Base-by-base conservation (phyloP, 2,888 invertebrate genomes). In the Caenorhabditis panamensis region DNA sequence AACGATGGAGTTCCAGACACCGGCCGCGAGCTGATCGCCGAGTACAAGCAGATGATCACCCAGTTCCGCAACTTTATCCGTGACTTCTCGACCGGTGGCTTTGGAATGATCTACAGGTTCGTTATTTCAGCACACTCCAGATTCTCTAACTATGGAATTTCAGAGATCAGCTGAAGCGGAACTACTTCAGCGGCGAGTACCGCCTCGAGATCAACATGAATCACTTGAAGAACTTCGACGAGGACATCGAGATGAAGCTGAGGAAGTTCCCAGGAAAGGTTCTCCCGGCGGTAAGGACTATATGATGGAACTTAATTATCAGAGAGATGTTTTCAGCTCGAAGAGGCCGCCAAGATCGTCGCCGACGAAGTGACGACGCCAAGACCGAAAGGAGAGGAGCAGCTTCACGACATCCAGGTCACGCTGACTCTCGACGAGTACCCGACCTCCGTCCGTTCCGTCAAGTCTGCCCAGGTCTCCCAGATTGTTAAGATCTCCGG, bases 281-380 rank as follows among this genome's bases (percentile, higher is more conserved):
- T 92, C 92, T 99, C 72, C 95, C 96, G 16, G 94, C 98, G 86
- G 93, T 93, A 91, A 90, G 91, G 88, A 62, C 26, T 9, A 44
- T 58, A 31, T 20, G 26, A 28, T 6, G 51, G 26, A 26, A 6
- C 24, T 72, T 49, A 31, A 13, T 20, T n/a, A n/a, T 6, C 31
- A 6, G 31, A 31, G 4, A 6, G 31, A 31, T 31, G 9, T 31
- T 31, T 28, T 24, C 22, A 93, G 93, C 95, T 99, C 91, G 99
- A 99, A 92, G 97, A 97, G 92, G 97, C 97, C 44, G 96, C 96
- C 0, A 95, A 94, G 91, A 97, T 97, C 92, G 95, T 97, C 56
- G 98, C 96, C 0, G 97, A 98, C 93, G 98, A 98, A 92, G 93
- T 99, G 22, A 98, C 97, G 18, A 94, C 95, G 13, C 97, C 98